Base-by-base conservation (phyloP, 35 echinoderm and acorn worm species). In the Nesometra sesokonis region DNA sequence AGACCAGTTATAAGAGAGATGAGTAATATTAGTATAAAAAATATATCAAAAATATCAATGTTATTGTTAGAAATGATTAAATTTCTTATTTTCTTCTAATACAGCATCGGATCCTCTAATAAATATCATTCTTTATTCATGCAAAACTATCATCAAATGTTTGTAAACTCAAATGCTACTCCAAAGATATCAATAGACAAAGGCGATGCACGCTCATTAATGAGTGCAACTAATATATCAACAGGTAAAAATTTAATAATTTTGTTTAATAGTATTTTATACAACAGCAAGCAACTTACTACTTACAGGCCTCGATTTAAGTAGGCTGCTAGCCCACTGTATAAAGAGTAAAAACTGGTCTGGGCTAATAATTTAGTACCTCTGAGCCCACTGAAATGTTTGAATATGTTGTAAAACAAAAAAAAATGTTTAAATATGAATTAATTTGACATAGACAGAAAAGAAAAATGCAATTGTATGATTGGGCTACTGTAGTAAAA, bases 111-210 rank as follows among this genome's bases (percentile, higher is more conserved):
- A n/a, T n/a, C 4, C 80, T 84, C 91, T 46, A 86, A 93, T 32
- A 89, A 91, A 32, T 91, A 89, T 29, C 95, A 97, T 82, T n/a
- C 43, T 5, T 82, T 85, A 32, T 93, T 97, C 81, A 93, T 93
- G 89, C 77, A 93, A 3, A 90, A 97, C 78, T 97, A 97, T 46
- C 89, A 93, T 37, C 47, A 90, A 11, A 91, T 97, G 57, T 97
- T 97, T 89, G 84, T 89, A 0, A 82, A 88, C 21, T 34, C 34
- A 29, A 93, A 82, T n/a, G 88, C 91, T 13, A 30, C 85, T 77
- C 84, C 89, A 21, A 35, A 86, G 32, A 87, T 92, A 36, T 77
- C 87, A 46, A 33, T 87, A 31, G 46, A 27, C 32, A 35, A 35
- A 32, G 76, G 33, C 46, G 89, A 85, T 13, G 8, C 34, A 31